These are phyloP conservation scores for Dysidea cf. avara DNA, from an alignment of 37 sponge, comb jelly and placozoan species.

Conservation along the genomic window DNA sequence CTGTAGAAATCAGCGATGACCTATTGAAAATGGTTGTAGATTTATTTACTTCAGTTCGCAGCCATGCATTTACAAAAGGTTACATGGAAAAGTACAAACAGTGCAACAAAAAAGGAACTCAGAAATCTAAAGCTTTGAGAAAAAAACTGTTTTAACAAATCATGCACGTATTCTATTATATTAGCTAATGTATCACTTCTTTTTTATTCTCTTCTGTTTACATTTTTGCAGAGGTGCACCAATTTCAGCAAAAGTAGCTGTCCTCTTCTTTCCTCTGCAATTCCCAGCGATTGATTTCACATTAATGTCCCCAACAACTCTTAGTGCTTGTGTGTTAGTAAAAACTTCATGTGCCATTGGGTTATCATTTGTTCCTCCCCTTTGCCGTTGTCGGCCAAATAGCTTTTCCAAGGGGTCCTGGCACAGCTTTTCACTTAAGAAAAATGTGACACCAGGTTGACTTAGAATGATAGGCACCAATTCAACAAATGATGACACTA, in stretches of 20 bases:
- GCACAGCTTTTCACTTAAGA: too few species aligned
- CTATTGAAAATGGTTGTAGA: background rate
- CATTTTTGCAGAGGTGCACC: too few species aligned
- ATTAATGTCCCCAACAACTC: background rate
- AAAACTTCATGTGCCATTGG: background rate
- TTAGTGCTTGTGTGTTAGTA: background rate
- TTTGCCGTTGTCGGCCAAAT: background rate
- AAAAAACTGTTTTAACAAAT: conserved; percentile 24
- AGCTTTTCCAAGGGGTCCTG: conserved; percentile 5
- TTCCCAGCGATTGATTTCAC: background rate
- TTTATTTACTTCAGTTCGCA: too few species aligned
- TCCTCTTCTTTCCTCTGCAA: background rate
- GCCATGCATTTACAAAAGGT: too few species aligned
- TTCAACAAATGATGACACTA: background rate
- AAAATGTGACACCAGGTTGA: too few species aligned
- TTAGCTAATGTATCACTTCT: too few species aligned
- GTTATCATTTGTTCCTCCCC: background rate
- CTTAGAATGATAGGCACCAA: too few species aligned
- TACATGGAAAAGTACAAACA: too few species aligned
- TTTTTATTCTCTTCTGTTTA: background rate
- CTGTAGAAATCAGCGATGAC: too few species aligned
- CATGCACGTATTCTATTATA: too few species aligned
- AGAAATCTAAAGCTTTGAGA: background rate
- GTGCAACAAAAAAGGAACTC: too few species aligned
- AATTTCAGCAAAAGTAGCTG: too few species aligned